phyloP scores from a whole-genome alignment of 2,113 vertebrate species.

The Dendropsophus ebraccatus region DNA sequence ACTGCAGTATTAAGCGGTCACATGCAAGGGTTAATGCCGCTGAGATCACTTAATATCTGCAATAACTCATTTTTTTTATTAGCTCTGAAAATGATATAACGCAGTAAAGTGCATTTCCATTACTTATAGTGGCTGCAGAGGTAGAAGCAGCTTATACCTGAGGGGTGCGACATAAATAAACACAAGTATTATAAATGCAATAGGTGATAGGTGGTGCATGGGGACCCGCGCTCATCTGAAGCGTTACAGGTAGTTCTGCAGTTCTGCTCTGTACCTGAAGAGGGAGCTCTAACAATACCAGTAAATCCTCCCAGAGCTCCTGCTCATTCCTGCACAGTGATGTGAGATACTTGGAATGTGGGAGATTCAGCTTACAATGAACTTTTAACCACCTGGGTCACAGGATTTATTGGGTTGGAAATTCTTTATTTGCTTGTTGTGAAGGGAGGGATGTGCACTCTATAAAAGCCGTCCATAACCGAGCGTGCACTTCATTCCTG shows the following conservation, averaged over 20 bases:
- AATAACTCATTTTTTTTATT: too few relatives aligned
- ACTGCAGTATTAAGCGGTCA: too few relatives aligned
- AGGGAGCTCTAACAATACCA: conserved; percentile 1
- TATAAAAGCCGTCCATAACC: background rate
- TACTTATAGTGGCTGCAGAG: too few relatives aligned
- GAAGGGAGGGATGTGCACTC: conserved; percentile 14
- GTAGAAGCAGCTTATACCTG: too few relatives aligned
- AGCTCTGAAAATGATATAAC: too few relatives aligned
- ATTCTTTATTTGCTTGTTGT: background rate
- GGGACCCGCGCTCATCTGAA: too few relatives aligned
- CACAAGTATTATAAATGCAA: too few relatives aligned
- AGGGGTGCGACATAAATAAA: too few relatives aligned
- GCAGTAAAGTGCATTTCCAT: too few relatives aligned
- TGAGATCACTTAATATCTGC: too few relatives aligned
- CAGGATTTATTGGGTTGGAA: conserved; percentile 21
- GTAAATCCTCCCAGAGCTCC: background rate
- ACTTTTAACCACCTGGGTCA: conserved; percentile 35
- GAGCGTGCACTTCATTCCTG: background rate
- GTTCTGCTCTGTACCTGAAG: conserved; percentile 1
- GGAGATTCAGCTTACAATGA: conserved; percentile 32
- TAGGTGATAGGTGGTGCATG: too few relatives aligned
- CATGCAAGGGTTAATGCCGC: too few relatives aligned
- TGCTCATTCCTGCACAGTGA: conserved; percentile 1
- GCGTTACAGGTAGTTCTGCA: background rate
- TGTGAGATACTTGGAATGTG: conserved; percentile 41